Base-by-base conservation (phyloP, 1,140 invertebrate genomes). In the Phthorimaea operculella region DNA sequence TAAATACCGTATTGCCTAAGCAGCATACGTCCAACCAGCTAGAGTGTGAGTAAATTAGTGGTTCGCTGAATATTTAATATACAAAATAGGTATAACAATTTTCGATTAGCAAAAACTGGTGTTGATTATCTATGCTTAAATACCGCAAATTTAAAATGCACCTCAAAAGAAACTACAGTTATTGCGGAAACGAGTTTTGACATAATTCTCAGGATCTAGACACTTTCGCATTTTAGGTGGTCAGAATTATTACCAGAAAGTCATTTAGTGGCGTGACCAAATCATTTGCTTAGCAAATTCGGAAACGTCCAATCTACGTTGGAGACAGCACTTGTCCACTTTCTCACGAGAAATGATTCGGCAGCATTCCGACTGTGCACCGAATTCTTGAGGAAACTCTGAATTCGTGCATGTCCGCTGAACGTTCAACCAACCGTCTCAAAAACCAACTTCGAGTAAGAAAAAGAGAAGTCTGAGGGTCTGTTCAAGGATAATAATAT, bases 351-450 rank as follows among this genome's bases (percentile, higher is more conserved):
- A 84, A 82, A 68, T 78, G 64, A 72, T 68, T 66, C 62, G 64
- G 62, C 66, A 67, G 72, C 70, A 79, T 77, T 80, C 67, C 71
- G 56, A 60, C 63, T 53, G 72, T 77, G 72, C 68, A 76, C 65
- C 67, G 70, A 73, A 76, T 79, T 73, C 70, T 76, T 69, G 51
- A 66, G 66, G 64, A 81, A 82, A 82, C 69, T 73, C 73, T 63
- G 77, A 79, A 84, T 71, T 84, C 81, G 81, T 84, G 81, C 81
- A 84, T 84, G 63, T 76, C 81, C 70, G 66, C 63, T 66, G 73
- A 67, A 60, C 72, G 68, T 51, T 76, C 66, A 58, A 76, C 75
- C 70, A n/a, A n/a, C n/a, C n/a, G n/a, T n/a, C n/a, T n/a, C n/a
- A 76, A 80, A 82, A 82, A 83, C 75, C 36, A 28, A 28, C 21